Evolutionary conservation across 1,140 invertebrate genomes (phyloP), one percentile per base, ranked within the genome.

Genomic region (Phymastichus coffea): DNA sequence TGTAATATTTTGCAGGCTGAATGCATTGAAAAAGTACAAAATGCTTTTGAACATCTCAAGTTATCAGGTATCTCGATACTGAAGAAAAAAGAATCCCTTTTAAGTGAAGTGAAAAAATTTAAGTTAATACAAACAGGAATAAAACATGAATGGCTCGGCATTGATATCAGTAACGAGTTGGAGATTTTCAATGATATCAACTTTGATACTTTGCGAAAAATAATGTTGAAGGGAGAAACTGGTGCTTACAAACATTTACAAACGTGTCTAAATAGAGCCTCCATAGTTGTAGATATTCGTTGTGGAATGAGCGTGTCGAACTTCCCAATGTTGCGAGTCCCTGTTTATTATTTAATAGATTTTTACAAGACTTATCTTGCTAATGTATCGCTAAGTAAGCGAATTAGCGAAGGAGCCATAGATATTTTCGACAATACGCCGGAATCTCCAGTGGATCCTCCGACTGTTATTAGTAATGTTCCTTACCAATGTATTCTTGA

Each of bases 181-280:
- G 52, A 64, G 12, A 61, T 66, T 12, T 79, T 77, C 56, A 59
- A 73, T 9, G 54, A 40, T 17, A 62, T 77, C 7, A 62, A 76
- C 53, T 57, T 76, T 6, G 65, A 71, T 48, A 74, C 74, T 47
- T 67, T 71, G 25, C 68, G 69, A 38, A 77, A 76, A 65, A 63
- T 77, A 23, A 60, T 67, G 52, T 54, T 75, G 10, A 66, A 67
- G 62, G 67, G 68, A 40, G 57, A 69, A 22, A 57, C 67, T 33
- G 69, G 69, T 41, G 55, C 55, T 25, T 73, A 72, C 12, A 64
- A 51, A 20, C 37, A 64, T 4, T 33, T 64, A 2, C 53, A 44
- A 30, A 61, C 41, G 10, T 54, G 57, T 38, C 57, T 54, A 3
- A 52, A 48, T 44, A 30, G 37, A 43, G 53, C 63, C 1, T 44